Evolutionary conservation across 2,113 vertebrate species (phyloP).

Genomic region (Thamnaconus septentrionalis): DNA sequence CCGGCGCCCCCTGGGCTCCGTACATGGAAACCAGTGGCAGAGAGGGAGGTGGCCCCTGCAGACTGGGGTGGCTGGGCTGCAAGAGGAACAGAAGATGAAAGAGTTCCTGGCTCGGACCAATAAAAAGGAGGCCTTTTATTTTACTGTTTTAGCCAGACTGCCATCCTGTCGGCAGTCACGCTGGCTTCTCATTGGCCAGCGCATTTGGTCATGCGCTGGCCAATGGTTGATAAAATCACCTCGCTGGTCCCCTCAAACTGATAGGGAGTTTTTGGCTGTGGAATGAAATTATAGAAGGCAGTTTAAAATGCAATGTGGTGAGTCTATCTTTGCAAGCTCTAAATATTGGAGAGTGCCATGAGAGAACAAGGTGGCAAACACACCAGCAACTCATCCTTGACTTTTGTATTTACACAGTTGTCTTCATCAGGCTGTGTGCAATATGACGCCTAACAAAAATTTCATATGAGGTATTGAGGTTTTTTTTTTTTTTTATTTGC

Average conservation of each 20-base stretch:
- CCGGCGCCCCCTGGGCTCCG: conserved; percentile 56
- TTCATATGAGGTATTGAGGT: too few relatives aligned
- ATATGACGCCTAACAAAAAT: too few relatives aligned
- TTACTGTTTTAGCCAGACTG: conserved; percentile 43
- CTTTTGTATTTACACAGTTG: too few relatives aligned
- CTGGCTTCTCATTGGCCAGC: conserved; percentile 22
- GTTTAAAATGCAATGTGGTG: not conserved
- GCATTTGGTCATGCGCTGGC: not conserved
- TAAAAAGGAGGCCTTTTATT: conserved; percentile 43
- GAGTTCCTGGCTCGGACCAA: conserved; percentile 32
- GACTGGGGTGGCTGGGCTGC: conserved; percentile 50
- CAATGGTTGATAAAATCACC: too few relatives aligned
- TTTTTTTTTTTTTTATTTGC: too few relatives aligned
- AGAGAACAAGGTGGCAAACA: too few relatives aligned
- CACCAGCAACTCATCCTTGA: too few relatives aligned
- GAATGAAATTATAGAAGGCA: not conserved
- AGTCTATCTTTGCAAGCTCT: too few relatives aligned
- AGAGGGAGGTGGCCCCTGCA: conserved; percentile 23
- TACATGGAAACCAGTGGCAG: conserved; percentile 67
- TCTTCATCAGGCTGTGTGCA: too few relatives aligned
- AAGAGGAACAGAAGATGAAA: conserved; percentile 43
- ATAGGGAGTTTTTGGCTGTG: too few relatives aligned
- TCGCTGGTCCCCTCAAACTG: too few relatives aligned
- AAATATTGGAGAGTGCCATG: too few relatives aligned
- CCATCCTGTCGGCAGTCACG: conserved; percentile 44